A percentile compares a stretch with the other conserved stretches of the same genome.
phyloP scores from a whole-genome alignment of 2,797 vertebrate genomes.

The Tarsius wallacei region DNA sequence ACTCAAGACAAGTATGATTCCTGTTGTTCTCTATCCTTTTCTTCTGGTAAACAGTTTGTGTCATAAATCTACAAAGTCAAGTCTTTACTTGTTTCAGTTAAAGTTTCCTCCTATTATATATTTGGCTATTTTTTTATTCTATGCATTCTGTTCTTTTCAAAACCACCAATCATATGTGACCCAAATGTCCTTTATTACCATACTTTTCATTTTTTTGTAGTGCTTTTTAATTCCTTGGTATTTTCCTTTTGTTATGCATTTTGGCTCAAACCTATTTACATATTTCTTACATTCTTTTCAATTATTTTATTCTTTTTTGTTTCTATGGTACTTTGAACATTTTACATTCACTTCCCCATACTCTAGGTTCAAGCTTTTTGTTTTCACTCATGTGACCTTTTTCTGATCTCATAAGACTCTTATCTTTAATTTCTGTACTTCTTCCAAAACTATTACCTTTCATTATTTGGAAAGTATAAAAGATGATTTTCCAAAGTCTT shows the following conservation, averaged over 20 bases:
- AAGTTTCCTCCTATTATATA: background rate
- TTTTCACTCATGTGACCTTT: background rate
- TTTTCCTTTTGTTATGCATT: slow-evolving; percentile 65
- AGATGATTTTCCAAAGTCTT: background rate
- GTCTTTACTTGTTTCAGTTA: background rate
- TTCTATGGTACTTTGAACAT: background rate
- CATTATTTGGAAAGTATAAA: background rate
- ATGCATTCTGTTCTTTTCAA: slow-evolving; percentile 5
- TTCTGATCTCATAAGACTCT: background rate
- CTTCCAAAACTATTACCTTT: background rate
- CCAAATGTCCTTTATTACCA: slow-evolving; percentile 59
- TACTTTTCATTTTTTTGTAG: background rate
- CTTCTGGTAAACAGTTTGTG: background rate
- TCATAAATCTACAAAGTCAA: background rate
- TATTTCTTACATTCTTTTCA: slow-evolving; percentile 54
- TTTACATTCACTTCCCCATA: slow-evolving; percentile 20
- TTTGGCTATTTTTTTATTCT: slow-evolving; percentile 4
- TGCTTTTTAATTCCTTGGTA: slow-evolving; percentile 23
- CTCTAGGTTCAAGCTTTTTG: background rate
- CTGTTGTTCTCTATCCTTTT: background rate
- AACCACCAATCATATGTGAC: slow-evolving; percentile 42
- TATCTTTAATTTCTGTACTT: background rate
- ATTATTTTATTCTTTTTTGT: slow-evolving; percentile 13
- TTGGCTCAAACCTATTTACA: background rate
- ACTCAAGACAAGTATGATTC: background rate